These are phyloP conservation scores for Eristalinus sepulchralis DNA, from an alignment of 2,888 invertebrate species.

Conservation along the genomic window DNA sequence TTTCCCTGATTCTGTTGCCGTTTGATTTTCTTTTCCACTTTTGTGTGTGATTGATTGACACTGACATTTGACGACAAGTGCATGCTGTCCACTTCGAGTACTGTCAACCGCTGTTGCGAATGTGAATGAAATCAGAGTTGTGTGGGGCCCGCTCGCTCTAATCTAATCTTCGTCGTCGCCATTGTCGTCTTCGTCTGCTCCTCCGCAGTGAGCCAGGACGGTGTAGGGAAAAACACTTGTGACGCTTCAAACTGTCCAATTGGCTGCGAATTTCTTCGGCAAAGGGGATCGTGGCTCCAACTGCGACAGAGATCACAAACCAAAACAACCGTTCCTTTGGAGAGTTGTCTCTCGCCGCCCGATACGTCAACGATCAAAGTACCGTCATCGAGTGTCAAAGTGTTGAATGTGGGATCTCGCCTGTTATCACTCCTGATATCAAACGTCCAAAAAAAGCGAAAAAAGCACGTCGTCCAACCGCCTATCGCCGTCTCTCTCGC, in stretches of 20 bases:
- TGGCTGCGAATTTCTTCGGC: too few relatives aligned
- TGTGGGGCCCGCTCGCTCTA: background rate
- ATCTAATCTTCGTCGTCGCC: background rate
- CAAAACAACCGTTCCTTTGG: background rate
- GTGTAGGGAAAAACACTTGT: too few relatives aligned
- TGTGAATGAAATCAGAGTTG: background rate
- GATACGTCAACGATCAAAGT: background rate
- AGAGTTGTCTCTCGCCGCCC: background rate
- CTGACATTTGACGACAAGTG: conserved; percentile 3
- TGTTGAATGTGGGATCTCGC: background rate
- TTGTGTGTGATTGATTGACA: conserved; percentile 2
- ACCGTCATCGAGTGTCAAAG: background rate
- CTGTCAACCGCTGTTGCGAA: background rate
- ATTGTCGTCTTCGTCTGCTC: background rate
- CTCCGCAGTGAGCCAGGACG: background rate
- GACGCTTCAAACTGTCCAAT: too few relatives aligned
- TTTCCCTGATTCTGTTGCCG: conserved; percentile 29
- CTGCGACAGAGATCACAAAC: background rate
- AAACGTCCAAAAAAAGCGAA: conserved; percentile 9
- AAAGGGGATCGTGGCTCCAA: too few relatives aligned
- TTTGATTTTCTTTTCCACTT: background rate
- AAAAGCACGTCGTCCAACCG: background rate
- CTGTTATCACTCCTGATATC: conserved; percentile 45
- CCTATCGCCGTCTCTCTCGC: background rate
- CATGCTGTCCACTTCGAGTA: conserved; percentile 2